A percentile compares a stretch with the other conserved stretches of the same genome.
Evolutionary conservation across 2,797 vertebrate genomes (phyloP).

Genomic region (Sus cebifrons): DNA sequence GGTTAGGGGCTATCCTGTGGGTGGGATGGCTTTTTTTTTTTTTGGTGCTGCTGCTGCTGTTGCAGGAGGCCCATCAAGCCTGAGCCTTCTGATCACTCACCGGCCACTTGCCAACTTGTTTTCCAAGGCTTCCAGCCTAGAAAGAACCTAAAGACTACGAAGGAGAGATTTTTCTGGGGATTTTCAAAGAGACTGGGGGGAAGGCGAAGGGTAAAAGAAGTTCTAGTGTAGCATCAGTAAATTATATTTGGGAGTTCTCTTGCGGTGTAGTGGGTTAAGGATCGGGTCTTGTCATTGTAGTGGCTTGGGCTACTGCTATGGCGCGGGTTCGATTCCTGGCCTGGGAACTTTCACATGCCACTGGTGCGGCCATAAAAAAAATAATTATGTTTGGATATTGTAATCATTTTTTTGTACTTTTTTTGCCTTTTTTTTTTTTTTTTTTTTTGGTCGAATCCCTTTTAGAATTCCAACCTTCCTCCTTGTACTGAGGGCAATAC

Average conservation of each 20-base stretch:
- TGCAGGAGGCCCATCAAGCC: neutral
- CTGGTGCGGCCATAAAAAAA: too few relatives aligned
- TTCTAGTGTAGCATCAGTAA: neutral
- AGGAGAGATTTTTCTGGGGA: slow-evolving; percentile 23
- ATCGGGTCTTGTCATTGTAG: too few relatives aligned
- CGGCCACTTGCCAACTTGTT: neutral
- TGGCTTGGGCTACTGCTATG: too few relatives aligned
- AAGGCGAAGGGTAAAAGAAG: neutral
- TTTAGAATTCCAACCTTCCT: slow-evolving; percentile 24
- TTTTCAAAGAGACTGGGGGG: neutral
- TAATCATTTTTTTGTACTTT: neutral
- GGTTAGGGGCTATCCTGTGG: neutral
- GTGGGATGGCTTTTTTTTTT: neutral
- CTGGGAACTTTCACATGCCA: too few relatives aligned
- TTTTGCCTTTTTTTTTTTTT: neutral
- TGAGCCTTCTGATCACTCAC: neutral
- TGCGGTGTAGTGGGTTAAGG: too few relatives aligned
- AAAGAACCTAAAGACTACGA: neutral
- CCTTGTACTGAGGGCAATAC: neutral
- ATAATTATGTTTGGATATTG: neutral
- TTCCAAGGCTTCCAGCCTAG: neutral
- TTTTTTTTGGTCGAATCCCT: neutral
- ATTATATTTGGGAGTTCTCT: neutral
- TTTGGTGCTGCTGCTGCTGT: neutral
- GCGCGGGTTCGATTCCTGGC: too few relatives aligned